Base-by-base conservation (phyloP, 1,140 invertebrate species). In the Drosophila gunungcola region DNA sequence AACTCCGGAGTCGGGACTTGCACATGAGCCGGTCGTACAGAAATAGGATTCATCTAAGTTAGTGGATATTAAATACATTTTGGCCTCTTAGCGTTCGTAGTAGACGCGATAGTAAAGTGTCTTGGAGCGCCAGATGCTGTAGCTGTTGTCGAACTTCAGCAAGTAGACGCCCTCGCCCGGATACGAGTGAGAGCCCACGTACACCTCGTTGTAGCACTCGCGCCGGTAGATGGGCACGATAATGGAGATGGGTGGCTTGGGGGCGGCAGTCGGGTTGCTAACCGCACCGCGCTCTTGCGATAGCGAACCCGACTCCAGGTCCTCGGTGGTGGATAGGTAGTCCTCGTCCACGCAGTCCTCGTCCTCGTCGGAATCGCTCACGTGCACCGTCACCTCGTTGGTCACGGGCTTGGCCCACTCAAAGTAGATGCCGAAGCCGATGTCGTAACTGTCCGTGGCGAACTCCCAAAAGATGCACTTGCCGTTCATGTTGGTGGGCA, bases 131-230 rank as follows among this genome's bases (percentile, higher is more conserved):
- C 98, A 99, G 58, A 99, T 93, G 43, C 98, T 99, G 93, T 99
- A 99, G 0, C 98, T 98, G 93, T 99, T 99, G 93, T 99, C 99
- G 93, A 99, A 99, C 94, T 99, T 99, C 7, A 99, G 94, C 91
- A 99, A 93, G 93, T 99, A 99, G 39, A 99, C 97, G 39, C 99
- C 99, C 93, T 97, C 96, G 16, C 97, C 98, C 4, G 99, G 99
- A 93, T 99, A 99, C 27, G 95, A 94, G 93, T 99, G 99, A 78
- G 97, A 98, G 7, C 99, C 99, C 45, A 98, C 98, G 91, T 99
- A 99, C 0, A 99, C 98, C 94, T 99, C 98, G 90, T 97, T 93
- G 84, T 99, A 98, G 79, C 97, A 98, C 93, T 99, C 98, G 73
- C 99, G 95, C 89, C 99, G 95, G 93, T 97, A 99, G 10, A 99